These are phyloP conservation scores for Chondrilla cf. caribensis DNA, from an alignment of 37 sponge, comb jelly and placozoan species.

Conservation along the genomic window DNA sequence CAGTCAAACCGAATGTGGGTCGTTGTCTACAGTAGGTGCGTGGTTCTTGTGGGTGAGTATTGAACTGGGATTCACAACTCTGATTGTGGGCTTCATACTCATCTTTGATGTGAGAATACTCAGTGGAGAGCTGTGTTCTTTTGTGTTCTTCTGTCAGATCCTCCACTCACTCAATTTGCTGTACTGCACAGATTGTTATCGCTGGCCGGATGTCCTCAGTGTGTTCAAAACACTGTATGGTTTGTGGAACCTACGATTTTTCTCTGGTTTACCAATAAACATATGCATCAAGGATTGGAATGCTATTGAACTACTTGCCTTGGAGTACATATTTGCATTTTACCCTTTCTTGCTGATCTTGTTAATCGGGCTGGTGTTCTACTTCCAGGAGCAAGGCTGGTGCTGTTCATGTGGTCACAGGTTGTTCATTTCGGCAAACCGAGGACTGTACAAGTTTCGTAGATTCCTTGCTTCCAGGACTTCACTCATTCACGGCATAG, in stretches of 20 bases:
- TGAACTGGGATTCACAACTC: not conserved
- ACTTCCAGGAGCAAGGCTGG: slow-evolving; percentile 5
- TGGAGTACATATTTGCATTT: slow-evolving; percentile 42
- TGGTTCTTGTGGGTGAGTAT: not conserved
- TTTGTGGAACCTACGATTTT: not conserved
- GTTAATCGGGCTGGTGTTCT: not conserved
- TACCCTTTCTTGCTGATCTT: slow-evolving; percentile 37
- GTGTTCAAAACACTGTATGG: not conserved
- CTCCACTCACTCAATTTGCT: not conserved
- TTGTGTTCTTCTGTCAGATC: slow-evolving; percentile 9
- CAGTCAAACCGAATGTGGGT: not conserved
- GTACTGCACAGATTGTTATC: not conserved
- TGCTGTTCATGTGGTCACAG: not conserved
- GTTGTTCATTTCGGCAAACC: not conserved
- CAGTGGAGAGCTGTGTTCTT: not conserved
- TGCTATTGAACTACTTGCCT: slow-evolving; percentile 17
- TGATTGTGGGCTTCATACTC: not conserved
- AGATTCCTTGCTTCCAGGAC: not conserved
- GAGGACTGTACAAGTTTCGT: not conserved
- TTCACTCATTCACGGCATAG: not conserved
- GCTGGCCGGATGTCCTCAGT: not conserved
- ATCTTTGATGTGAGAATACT: not conserved
- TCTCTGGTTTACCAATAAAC: not conserved
- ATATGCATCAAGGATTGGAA: slow-evolving; percentile 34
- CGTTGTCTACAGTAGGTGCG: not conserved